Conservation (phyloP, 2,113 vertebrate species). For the Poeciliopsis turrubarensis region DNA sequence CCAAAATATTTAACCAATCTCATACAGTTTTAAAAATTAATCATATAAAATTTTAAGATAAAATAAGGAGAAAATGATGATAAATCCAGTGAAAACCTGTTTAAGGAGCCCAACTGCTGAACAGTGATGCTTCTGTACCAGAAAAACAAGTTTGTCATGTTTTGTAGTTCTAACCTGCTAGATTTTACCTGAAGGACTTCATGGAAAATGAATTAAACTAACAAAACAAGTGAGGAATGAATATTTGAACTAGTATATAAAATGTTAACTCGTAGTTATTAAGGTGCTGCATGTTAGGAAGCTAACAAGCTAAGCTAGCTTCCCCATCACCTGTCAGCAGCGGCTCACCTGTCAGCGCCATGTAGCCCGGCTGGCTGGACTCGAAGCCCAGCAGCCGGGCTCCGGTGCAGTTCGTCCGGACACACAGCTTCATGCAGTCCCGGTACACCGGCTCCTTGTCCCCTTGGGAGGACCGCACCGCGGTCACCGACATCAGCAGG, state of each 20-base stretch:
- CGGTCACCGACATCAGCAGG: slow-evolving; percentile 53
- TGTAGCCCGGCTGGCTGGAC: slow-evolving; percentile 91
- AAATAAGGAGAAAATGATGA: neutral
- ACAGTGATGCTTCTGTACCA: slow-evolving; percentile 7
- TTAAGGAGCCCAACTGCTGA: neutral
- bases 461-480: slow-evolving; percentile 84
- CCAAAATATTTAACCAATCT: no score
- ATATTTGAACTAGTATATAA: neutral
- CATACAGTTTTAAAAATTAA: no score
- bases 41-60: no score
- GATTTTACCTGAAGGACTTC: neutral
- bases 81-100: neutral
- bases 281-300: neutral
- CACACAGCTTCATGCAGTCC: slow-evolving; percentile 89
- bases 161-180: neutral
- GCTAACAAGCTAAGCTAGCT: slow-evolving; percentile 42
- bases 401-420: slow-evolving; percentile 92
- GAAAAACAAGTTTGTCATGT: slow-evolving; percentile 46
- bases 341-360: slow-evolving; percentile 85
- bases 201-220: neutral
- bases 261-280: neutral
- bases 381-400: slow-evolving; percentile 86
- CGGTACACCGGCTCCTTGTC: slow-evolving; percentile 95
- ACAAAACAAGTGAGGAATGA: neutral
- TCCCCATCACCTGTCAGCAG: slow-evolving; percentile 19